Conservation (phyloP, 1,140 invertebrate species). For the Heterodera schachtii region DNA sequence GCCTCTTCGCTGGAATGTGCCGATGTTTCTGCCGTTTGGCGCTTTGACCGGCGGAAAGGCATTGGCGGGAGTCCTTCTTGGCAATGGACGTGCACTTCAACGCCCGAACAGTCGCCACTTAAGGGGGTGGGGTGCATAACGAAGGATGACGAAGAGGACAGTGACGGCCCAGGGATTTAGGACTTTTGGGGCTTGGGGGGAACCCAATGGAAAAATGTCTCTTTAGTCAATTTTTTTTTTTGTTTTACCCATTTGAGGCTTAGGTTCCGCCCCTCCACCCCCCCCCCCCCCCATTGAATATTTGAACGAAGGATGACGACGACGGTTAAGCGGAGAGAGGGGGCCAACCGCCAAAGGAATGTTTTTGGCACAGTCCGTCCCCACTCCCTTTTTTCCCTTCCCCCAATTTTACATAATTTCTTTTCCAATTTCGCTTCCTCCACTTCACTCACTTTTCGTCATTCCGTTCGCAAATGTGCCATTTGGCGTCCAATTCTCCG, state of each 20-base stretch:
- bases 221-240: no score
- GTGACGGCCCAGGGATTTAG: no score
- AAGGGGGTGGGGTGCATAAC: background rate
- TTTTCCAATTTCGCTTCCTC: background rate
- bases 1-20: background rate
- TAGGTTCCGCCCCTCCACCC: no score
- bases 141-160: background rate
- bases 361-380: background rate
- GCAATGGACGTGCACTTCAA: constrained; percentile 36
- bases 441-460: background rate
- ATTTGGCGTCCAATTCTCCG: constrained; percentile 54
- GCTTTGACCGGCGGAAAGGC: constrained; percentile 11
- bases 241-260: no score
- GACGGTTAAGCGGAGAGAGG: background rate
- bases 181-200: no score
- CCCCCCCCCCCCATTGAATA: no score
- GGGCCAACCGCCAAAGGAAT: background rate
- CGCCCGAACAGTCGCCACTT: constrained; percentile 24
- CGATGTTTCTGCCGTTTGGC: background rate
- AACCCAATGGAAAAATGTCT: no score
- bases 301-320: no score
- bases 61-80: background rate
- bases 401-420: background rate
- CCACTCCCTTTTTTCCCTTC: background rate
- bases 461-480: constrained; percentile 51